A percentile compares a stretch with the other conserved stretches of the same genome.
phyloP scores from a whole-genome alignment of 2,888 invertebrate species.

The Chrysopilus asiliformis region DNA sequence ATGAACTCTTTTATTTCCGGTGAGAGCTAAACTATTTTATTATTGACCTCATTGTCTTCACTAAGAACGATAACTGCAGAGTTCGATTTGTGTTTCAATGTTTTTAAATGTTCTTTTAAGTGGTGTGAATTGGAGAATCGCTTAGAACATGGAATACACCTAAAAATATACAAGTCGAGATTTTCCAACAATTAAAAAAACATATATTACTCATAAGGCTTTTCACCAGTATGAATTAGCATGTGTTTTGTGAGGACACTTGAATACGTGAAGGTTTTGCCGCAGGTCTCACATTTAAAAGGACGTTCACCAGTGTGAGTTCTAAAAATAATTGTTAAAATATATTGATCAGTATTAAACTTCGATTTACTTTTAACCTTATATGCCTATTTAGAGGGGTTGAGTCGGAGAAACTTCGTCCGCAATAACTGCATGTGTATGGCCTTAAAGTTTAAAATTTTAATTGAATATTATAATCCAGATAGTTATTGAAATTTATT shows the following conservation, averaged over 20 bases:
- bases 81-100: slow-evolving; percentile 3
- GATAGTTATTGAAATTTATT: too few species aligned
- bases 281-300: slow-evolving; percentile 9
- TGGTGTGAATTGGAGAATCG: slow-evolving; percentile 6
- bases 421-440: slow-evolving; percentile 1
- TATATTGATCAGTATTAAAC: too few species aligned
- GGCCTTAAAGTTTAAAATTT: too few species aligned
- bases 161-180: neutral
- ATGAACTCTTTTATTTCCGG: too few species aligned
- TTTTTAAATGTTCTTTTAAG: slow-evolving; percentile 5
- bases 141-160: slow-evolving; percentile 4
- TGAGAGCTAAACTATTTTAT: too few species aligned
- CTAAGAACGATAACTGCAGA: too few species aligned
- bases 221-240: too few species aligned
- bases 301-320: slow-evolving; percentile 11
- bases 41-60: too few species aligned
- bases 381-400: too few species aligned
- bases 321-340: slow-evolving; percentile 4
- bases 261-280: slow-evolving; percentile 10
- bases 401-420: neutral
- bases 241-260: slow-evolving; percentile 10
- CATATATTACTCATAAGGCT: too few species aligned
- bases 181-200: neutral
- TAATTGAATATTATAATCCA: too few species aligned
- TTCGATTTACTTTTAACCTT: too few species aligned